phyloP scores from a whole-genome alignment of 2,888 invertebrate species.

The Stegophylla sp. region DNA sequence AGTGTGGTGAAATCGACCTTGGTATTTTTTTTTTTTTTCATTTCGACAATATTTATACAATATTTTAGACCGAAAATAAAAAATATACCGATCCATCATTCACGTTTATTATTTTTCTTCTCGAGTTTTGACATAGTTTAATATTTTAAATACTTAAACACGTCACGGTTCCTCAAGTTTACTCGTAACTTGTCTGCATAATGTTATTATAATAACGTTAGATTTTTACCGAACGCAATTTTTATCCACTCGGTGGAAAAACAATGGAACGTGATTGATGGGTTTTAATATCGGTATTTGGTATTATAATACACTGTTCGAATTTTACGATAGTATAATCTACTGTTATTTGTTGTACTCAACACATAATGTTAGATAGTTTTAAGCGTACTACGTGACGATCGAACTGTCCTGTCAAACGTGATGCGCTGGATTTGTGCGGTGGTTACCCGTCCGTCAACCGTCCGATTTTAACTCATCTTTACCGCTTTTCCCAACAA shows the following conservation, averaged over 20 bases:
- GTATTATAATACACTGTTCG: no score
- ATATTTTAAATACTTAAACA: conserved; percentile 8
- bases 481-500: background rate
- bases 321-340: no score
- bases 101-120: background rate
- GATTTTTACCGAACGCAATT: conserved; percentile 1
- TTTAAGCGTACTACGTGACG: conserved; percentile 4
- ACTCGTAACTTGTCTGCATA: background rate
- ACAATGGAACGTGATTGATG: background rate
- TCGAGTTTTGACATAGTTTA: background rate
- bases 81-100: background rate
- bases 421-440: background rate
- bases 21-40: conserved; percentile 19
- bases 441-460: background rate
- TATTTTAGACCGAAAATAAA: background rate
- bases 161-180: background rate
- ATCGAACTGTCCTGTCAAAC: background rate
- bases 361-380: background rate
- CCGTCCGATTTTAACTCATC: background rate
- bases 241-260: background rate
- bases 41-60: background rate
- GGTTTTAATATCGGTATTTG: background rate
- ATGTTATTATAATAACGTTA: background rate
- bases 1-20: conserved; percentile 35
- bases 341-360: no score